phyloP scores from a whole-genome alignment of 2,888 invertebrate genomes.

The Volucella inanis region DNA sequence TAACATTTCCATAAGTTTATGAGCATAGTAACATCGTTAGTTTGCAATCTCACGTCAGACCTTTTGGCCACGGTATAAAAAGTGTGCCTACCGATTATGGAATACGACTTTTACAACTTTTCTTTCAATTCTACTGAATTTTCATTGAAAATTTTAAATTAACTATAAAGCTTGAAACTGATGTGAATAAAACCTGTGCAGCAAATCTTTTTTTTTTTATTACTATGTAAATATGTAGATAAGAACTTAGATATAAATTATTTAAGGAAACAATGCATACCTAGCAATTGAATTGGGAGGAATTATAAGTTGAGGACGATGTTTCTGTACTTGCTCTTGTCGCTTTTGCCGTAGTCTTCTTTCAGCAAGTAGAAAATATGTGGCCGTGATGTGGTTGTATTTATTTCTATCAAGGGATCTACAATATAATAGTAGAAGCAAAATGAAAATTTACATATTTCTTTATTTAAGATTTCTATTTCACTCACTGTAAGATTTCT shows the following conservation, averaged over 20 bases:
- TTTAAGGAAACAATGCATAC: slow-evolving; percentile 9
- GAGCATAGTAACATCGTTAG: too few relatives aligned
- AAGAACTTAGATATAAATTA: too few relatives aligned
- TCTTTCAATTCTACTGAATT: too few relatives aligned
- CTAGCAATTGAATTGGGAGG: slow-evolving; percentile 75
- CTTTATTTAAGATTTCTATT: slow-evolving; percentile 3
- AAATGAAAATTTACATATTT: neutral
- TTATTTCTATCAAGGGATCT: slow-evolving; percentile 96
- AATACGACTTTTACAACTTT: too few relatives aligned
- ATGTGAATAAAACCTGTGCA: neutral
- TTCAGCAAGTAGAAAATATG: slow-evolving; percentile 98
- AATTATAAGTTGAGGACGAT: slow-evolving; percentile 77
- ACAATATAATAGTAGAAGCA: slow-evolving; percentile 76
- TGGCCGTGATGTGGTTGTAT: slow-evolving; percentile 99
- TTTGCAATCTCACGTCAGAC: too few relatives aligned
- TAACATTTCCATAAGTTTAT: too few relatives aligned
- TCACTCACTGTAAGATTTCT: slow-evolving; percentile 92
- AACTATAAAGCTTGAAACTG: too few relatives aligned
- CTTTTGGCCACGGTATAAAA: too few relatives aligned
- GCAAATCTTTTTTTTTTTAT: neutral
- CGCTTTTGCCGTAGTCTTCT: slow-evolving; percentile 92
- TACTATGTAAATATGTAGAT: too few relatives aligned
- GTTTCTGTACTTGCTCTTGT: slow-evolving; percentile 85
- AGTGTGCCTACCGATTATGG: too few relatives aligned
- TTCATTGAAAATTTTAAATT: too few relatives aligned